Base-by-base conservation (phyloP, 2,888 invertebrate genomes). In the Epirrita christyi region DNA sequence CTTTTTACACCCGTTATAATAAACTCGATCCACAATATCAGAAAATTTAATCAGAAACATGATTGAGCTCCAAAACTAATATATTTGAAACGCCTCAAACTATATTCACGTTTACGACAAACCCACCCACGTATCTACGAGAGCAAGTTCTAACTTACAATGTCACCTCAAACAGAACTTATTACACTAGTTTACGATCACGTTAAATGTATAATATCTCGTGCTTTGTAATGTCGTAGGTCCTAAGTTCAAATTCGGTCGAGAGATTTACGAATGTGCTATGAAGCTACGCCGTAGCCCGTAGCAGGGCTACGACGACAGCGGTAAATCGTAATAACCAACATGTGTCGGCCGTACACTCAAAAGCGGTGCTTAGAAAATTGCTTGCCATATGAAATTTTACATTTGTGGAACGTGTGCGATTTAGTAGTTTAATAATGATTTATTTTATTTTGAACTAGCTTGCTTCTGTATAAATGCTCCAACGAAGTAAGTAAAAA, bases 151-250 rank as follows among this genome's bases (percentile, higher is more conserved):
- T 61, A 61, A 59, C 61, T 61, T 47, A 59, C 63, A 63, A 63
- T 61, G 56, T 61, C 63, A 59, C 58, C 63, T 61, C 55, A 59
- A 58, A 60, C 54, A 61, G 52, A 58, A 63, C 63, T 60, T 64
- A 64, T 64, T 63, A 56, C 58, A 13, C 43, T 49, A 58, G 51
- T 58, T 61, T 64, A 67, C 46, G 59, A 50, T 50, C 53, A 52
- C 53, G 48, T 65, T 54, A 52, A 51, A 44, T 46, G 55, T 59
- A 43, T 50, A 34, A 53, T 49, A 21, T 36, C 45, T 32, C 9
- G 13, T 51, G 42, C 37, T 37, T 47, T 47, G 52, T 32, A 27
- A 38, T 13, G 38, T 44, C 40, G 32, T 32, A 10, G 27, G 27
- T 38, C 32, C 42, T 44, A 45, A 46, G 59, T 59, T 59, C 47